Base-by-base conservation (phyloP, 2,888 invertebrate genomes). In the Agrypnus murinus region DNA sequence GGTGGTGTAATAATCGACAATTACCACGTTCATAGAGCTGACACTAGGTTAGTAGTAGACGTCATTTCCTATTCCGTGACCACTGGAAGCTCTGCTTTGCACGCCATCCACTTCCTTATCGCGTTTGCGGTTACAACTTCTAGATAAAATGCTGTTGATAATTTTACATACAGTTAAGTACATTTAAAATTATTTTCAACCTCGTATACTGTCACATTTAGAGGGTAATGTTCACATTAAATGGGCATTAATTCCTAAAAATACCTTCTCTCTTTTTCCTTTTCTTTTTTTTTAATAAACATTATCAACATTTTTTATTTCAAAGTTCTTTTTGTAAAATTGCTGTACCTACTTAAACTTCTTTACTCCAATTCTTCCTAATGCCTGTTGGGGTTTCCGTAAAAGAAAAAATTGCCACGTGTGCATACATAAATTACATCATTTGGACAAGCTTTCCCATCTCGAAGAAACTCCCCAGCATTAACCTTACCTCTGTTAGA, bases 31-130 rank as follows among this genome's bases (percentile, higher is more conserved):
- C 58, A 15, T 32, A 12, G 34, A 36, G 36, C 46, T 17, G 48
- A 17, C 55, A 55, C 36, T 65, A 58, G 68, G 55, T 68, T 55
- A 65, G 34, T 57, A 45, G 57, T 74, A 75, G 74, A 77, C 76
- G 78, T 75, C 77, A 79, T 79, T 79, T 81, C 79, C 80, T 70
- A 58, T 77, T 78, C 75, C 77, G 79, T 79, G 79, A 79, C 76
- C 76, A 66, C 62, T 73, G 71, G 75, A 71, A 77, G 72, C 75
- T 72, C 68, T 64, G 71, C 73, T 74, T 66, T 65, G 74, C 79
- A 78, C 76, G 77, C 77, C 74, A 79, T 75, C 77, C 78, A 77
- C 76, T 80, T 79, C 80, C 80, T 80, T 79, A 79, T 79, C 78
- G 71, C 72, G 67, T 73, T 62, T 34, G 43, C 17, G 40, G 17